A percentile compares a stretch with the other conserved stretches of the same genome.
phyloP scores from a whole-genome alignment of 2,888 invertebrate species.

The Bellardia pandia region DNA sequence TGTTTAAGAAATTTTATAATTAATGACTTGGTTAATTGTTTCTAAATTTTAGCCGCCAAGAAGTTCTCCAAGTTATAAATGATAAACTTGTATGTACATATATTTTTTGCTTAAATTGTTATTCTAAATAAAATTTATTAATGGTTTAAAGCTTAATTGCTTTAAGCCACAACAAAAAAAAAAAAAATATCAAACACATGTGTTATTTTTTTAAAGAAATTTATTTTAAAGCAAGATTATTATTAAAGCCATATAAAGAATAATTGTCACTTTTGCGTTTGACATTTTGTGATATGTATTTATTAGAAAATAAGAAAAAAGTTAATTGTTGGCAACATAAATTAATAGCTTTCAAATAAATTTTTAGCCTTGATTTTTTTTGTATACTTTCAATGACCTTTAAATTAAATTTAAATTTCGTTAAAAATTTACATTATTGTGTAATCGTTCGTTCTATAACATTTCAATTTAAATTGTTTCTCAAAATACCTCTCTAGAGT shows the following conservation, averaged over 20 bases:
- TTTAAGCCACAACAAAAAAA: not conserved
- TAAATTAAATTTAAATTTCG: not conserved
- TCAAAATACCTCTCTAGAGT: not conserved
- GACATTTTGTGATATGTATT: not conserved
- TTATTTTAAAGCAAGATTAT: not conserved
- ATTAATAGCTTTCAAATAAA: not conserved
- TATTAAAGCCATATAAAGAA: slow-evolving; percentile 26
- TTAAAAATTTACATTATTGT: not conserved
- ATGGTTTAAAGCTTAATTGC: slow-evolving; percentile 21
- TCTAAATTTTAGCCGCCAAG: not conserved
- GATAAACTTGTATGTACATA: not conserved
- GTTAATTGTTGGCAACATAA: slow-evolving; percentile 9
- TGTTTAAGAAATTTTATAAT: too few species aligned
- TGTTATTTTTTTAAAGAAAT: slow-evolving; percentile 12
- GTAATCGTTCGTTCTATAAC: not conserved
- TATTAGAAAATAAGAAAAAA: slow-evolving; percentile 22
- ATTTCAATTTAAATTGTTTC: slow-evolving; percentile 7
- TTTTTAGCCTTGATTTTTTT: not conserved
- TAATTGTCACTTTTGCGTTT: not conserved
- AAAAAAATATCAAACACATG: not conserved
- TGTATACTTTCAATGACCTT: slow-evolving; percentile 10
- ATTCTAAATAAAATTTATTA: slow-evolving; percentile 31
- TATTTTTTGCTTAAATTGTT: too few species aligned
- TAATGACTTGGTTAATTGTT: not conserved
- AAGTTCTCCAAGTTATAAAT: not conserved